These are phyloP conservation scores for Archilochus colubris DNA, from an alignment of 2,113 vertebrate genomes.

Conservation along the genomic window DNA sequence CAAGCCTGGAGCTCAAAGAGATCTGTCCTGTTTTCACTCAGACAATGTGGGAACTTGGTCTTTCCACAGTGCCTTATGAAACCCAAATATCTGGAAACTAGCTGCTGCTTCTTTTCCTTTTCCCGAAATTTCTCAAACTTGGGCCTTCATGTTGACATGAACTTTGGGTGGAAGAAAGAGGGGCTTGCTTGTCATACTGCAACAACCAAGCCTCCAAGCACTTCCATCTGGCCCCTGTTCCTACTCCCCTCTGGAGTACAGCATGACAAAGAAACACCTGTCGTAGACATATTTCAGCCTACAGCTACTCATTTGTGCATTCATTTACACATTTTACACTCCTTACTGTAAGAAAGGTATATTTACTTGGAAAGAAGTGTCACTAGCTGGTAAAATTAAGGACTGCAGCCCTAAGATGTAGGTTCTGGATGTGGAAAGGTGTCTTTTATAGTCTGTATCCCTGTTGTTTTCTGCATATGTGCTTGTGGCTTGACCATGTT, in stretches of 20 bases:
- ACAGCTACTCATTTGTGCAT: not conserved
- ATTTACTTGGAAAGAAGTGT: not conserved
- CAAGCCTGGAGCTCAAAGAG: not conserved
- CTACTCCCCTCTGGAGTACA: not conserved
- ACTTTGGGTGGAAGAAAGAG: not conserved
- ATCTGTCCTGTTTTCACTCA: constrained; percentile 5
- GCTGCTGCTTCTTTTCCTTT: not conserved
- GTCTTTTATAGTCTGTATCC: not conserved
- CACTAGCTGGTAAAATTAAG: not conserved
- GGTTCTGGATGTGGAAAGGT: not conserved
- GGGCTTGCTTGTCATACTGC: not conserved
- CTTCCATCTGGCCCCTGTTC: not conserved
- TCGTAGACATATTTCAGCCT: not conserved
- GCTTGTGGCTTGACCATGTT: not conserved
- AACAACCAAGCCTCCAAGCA: not conserved
- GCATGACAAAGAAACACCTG: not conserved
- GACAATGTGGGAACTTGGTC: constrained; percentile 37
- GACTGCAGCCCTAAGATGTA: not conserved
- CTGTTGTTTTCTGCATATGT: not conserved
- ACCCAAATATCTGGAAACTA: constrained; percentile 22
- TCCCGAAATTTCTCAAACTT: not conserved
- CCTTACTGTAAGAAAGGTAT: not conserved
- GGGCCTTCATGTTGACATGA: not conserved
- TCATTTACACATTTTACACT: not conserved
- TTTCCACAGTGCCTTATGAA: constrained; percentile 21